Conservation (phyloP, 2,797 vertebrate genomes). For the Centropyge bicolor region DNA sequence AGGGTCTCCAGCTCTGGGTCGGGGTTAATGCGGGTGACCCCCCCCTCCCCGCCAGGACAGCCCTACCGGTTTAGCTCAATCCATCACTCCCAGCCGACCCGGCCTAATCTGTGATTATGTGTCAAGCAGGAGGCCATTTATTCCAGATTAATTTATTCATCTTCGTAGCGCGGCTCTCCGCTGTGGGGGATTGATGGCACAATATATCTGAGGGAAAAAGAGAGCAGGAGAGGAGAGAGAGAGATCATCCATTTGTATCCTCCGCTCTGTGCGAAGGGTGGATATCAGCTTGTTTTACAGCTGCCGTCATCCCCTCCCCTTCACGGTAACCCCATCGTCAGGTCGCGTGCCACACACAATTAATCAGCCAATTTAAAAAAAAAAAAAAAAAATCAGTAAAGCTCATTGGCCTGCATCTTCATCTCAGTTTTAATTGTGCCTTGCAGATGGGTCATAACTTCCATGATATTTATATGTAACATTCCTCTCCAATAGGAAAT, state of each 20-base stretch:
- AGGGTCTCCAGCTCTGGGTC: slow-evolving; percentile 8
- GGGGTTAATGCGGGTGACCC: slow-evolving; percentile 63
- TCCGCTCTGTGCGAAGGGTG: slow-evolving; percentile 28
- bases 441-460: slow-evolving; percentile 61
- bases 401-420: slow-evolving; percentile 55
- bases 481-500: slow-evolving; percentile 61
- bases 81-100: slow-evolving; percentile 63
- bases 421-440: slow-evolving; percentile 59
- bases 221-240: slow-evolving; percentile 48
- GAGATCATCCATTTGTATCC: slow-evolving; percentile 55
- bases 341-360: slow-evolving; percentile 55
- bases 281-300: slow-evolving; percentile 60
- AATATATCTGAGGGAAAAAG: slow-evolving; percentile 71
- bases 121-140: slow-evolving; percentile 80
- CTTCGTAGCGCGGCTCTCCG: slow-evolving; percentile 60
- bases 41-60: neutral
- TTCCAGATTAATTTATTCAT: slow-evolving; percentile 84
- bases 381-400: slow-evolving; percentile 47
- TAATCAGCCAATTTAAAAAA: slow-evolving; percentile 74
- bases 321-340: slow-evolving; percentile 32
- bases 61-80: slow-evolving; percentile 34
- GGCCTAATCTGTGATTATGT: slow-evolving; percentile 82
- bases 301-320: slow-evolving; percentile 6
- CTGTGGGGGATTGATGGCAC: slow-evolving; percentile 75
- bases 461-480: slow-evolving; percentile 46